phyloP scores from a whole-genome alignment of 1,140 invertebrate genomes.

The Babylonia areolata region DNA sequence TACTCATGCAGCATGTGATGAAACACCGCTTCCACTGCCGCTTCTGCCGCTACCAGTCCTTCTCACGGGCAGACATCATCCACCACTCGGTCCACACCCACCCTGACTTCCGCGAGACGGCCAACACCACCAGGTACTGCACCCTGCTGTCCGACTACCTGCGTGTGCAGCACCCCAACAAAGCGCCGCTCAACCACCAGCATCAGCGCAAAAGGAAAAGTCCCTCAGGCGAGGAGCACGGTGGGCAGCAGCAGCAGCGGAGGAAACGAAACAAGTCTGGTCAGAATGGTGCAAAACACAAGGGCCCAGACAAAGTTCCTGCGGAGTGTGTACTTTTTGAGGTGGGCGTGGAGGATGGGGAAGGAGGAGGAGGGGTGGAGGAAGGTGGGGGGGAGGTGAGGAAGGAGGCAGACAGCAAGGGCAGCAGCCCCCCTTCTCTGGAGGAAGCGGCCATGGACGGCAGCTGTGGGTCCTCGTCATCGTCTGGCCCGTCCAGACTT shows the following conservation, averaged over 20 bases:
- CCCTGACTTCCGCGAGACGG: constrained; percentile 55
- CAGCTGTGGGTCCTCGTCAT: not conserved
- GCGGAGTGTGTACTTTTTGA: constrained; percentile 56
- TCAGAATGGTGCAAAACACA: no score
- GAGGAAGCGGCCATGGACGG: not conserved
- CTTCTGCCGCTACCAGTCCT: constrained; percentile 67
- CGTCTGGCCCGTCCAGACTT: not conserved
- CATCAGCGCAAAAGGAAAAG: constrained; percentile 32
- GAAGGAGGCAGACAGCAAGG: not conserved
- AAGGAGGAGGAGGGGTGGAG: constrained; percentile 33
- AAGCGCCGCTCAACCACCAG: constrained; percentile 34
- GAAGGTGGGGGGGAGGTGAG: not conserved
- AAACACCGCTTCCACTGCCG: constrained; percentile 69
- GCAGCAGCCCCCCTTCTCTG: not conserved
- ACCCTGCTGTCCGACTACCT: constrained; percentile 63
- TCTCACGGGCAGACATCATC: constrained; percentile 66
- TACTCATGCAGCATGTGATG: constrained; percentile 62
- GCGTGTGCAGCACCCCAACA: constrained; percentile 46
- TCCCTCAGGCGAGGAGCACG: constrained; percentile 43
- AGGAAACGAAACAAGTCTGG: constrained; percentile 1
- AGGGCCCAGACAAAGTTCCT: constrained; percentile 31
- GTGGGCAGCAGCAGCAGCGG: no score
- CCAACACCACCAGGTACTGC: constrained; percentile 59
- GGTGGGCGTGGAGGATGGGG: constrained; percentile 57
- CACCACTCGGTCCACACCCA: constrained; percentile 61